Evolutionary conservation across 1,140 invertebrate genomes (phyloP).

Genomic region (Bombus haemorrhoidalis): DNA sequence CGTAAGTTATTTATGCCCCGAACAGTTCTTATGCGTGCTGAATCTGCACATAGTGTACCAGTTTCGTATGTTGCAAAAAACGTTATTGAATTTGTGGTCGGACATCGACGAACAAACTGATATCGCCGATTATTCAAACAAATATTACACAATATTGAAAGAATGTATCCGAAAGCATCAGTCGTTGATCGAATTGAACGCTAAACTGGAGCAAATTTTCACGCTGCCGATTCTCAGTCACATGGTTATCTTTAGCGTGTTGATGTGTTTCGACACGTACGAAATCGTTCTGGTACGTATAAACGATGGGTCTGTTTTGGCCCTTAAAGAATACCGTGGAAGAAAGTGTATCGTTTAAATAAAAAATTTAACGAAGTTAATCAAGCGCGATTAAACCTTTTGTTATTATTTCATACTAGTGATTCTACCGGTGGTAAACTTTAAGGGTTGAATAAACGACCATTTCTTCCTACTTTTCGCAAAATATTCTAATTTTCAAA

Average conservation of each 20-base stretch:
- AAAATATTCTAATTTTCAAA: background rate
- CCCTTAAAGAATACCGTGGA: no score
- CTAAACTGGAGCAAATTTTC: constrained; percentile 50
- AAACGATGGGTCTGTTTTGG: background rate
- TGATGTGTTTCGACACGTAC: constrained; percentile 62
- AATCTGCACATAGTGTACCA: constrained; percentile 55
- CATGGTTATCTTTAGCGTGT: constrained; percentile 52
- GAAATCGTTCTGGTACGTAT: constrained; percentile 61
- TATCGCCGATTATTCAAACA: no score
- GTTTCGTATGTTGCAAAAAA: constrained; percentile 61
- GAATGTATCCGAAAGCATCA: constrained; percentile 54
- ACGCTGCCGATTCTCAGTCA: constrained; percentile 43
- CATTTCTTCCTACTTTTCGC: background rate
- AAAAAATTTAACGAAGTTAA: no score
- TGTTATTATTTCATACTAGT: no score
- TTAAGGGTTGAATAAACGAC: no score
- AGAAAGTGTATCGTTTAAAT: no score
- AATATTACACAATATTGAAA: constrained; percentile 26
- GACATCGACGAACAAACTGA: accelerated
- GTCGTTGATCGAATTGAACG: constrained; percentile 41
- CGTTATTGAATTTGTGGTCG: constrained; percentile 1
- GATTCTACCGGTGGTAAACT: no score
- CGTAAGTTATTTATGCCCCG: constrained; percentile 50
- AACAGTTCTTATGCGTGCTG: constrained; percentile 52
- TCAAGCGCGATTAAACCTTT: no score